Percentiles rank a stretch among this genome's conserved stretches.
phyloP scores from a whole-genome alignment of 2,797 vertebrate species.

The Acridotheres tristis region DNA sequence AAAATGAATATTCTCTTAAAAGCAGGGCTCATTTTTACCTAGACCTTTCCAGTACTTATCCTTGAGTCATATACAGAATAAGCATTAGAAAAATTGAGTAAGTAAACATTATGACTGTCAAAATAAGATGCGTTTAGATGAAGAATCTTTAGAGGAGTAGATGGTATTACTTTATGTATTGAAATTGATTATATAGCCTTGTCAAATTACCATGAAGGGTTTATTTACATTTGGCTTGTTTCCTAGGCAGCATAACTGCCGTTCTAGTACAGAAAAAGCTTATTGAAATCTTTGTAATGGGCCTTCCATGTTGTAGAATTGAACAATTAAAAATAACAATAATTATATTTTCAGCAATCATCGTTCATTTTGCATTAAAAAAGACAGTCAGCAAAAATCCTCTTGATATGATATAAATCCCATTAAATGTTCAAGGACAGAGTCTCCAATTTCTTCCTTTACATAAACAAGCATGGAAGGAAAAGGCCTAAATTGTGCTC shows the following conservation, averaged over 20 bases:
- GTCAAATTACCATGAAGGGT: neutral
- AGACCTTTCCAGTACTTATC: neutral
- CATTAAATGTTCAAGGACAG: neutral
- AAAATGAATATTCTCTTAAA: neutral
- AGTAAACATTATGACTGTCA: neutral
- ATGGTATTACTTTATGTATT: neutral
- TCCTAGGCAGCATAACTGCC: neutral
- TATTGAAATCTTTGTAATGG: neutral
- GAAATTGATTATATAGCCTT: neutral
- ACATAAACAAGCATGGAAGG: neutral
- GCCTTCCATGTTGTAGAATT: neutral
- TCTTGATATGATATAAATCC: neutral
- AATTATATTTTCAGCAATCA: neutral
- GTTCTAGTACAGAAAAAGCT: neutral
- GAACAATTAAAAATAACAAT: neutral
- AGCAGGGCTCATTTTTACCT: neutral
- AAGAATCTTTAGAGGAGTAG: neutral
- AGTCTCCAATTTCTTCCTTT: neutral
- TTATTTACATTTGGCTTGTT: neutral
- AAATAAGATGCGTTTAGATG: neutral
- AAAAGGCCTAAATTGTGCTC: neutral
- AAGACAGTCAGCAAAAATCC: neutral
- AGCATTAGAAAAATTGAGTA: neutral
- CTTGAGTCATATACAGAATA: neutral
- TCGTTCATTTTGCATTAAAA: neutral